Evolutionary conservation across 1,140 invertebrate species (phyloP).

Genomic region (Rhizoglyphus robini): DNA sequence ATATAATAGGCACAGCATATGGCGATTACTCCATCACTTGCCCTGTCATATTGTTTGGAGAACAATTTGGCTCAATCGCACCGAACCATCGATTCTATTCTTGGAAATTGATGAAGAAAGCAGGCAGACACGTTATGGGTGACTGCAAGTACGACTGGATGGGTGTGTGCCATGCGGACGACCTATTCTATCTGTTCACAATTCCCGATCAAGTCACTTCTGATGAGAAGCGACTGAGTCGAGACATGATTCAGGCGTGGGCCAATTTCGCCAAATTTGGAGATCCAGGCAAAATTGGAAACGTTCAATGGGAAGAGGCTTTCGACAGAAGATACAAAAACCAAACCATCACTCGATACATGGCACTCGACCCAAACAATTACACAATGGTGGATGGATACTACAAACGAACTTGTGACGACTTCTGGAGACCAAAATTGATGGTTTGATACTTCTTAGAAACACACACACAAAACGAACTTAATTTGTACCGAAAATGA

Average conservation of each 20-base stretch:
- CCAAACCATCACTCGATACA: neutral
- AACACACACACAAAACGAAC: too few relatives aligned
- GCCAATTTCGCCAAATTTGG: neutral
- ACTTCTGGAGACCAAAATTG: neutral
- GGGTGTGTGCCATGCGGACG: conserved; percentile 3
- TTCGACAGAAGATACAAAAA: neutral
- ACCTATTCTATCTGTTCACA: neutral
- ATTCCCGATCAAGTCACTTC: neutral
- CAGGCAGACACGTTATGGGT: neutral
- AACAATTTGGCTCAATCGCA: neutral
- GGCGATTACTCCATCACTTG: conserved; percentile 5
- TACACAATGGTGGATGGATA: neutral
- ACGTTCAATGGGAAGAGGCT: neutral
- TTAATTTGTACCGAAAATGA: too few relatives aligned
- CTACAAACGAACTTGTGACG: neutral
- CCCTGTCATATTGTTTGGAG: conserved; percentile 9
- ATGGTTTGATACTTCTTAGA: too few relatives aligned
- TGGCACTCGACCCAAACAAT: neutral
- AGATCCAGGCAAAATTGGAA: neutral
- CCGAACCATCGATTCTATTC: neutral
- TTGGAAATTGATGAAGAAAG: neutral
- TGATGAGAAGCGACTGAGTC: neutral
- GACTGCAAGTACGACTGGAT: neutral
- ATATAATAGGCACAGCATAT: neutral
- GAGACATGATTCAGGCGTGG: conserved; percentile 3